Evolutionary conservation across 2,888 invertebrate genomes (phyloP), one percentile per base, ranked within the genome.

Genomic region (Lasioglossum calceatum): DNA sequence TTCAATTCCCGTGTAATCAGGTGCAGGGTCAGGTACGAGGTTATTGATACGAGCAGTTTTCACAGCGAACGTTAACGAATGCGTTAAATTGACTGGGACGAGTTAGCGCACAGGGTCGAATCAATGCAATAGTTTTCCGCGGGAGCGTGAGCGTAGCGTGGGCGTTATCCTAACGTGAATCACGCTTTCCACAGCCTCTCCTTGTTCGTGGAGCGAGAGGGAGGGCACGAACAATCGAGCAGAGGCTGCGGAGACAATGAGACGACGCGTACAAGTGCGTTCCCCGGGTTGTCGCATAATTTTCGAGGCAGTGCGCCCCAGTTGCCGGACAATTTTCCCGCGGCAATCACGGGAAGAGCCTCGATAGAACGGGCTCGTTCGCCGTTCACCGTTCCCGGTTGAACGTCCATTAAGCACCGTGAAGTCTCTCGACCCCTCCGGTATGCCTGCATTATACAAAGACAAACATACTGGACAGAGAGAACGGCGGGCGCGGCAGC

Each of bases 361-460:
- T 27, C 61, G 44, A 61, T 61, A 44, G 39, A 76, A 44, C 64
- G 64, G 42, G 19, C 27, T 12, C 39, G 44, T 64, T 64, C 64
- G 7, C 61, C 61, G 61, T 61, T 61, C 27, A 10, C 58, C n/a
- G 39, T 74, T 27, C 4, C 5, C n/a, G n/a, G 64, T 64, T 12
- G 73, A 44, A 61, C 70, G 27, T 2, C 58, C 23, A 39, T 82
- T 79, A 79, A 79, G 61, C 50, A 42, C 36, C 32, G 42, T 39
- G 42, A n/a, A 73, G 32, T 50, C 42, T n/a, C 32, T 73, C 19
- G 42, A 44, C 19, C 42, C n/a, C 2, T 44, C n/a, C 32, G 42
- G n/a, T 64, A 77, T n/a, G n/a, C 12, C n/a, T 61, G 32, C 44
- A 70, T 82, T 58, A 58, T 80, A 70, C 54, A 67, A 50, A 76